phyloP scores from a whole-genome alignment of 2,797 vertebrate species.

The Mus minutoides region DNA sequence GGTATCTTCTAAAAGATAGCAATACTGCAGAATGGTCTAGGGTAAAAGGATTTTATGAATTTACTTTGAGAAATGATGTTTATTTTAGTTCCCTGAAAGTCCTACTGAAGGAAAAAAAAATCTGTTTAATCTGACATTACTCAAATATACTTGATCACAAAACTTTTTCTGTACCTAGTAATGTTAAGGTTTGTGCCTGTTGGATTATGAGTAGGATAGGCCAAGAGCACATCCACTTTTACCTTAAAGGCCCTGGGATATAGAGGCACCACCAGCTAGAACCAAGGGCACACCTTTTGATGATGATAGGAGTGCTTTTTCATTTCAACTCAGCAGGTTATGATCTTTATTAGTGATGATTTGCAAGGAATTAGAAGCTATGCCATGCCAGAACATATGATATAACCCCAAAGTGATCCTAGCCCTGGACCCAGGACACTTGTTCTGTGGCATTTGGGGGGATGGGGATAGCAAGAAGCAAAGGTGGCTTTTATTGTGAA shows the following conservation, averaged over 20 bases:
- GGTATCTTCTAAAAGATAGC: neutral
- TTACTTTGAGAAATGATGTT: slow-evolving; percentile 18
- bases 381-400: neutral
- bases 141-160: neutral
- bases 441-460: neutral
- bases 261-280: neutral
- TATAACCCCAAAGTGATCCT: neutral
- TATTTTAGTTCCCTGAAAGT: slow-evolving; percentile 6
- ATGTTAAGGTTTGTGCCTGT: neutral
- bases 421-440: neutral
- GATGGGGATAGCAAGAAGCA: neutral
- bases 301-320: neutral
- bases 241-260: neutral
- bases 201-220: neutral
- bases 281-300: neutral
- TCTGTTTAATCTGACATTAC: slow-evolving; percentile 38
- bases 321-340: neutral
- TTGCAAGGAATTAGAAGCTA: neutral
- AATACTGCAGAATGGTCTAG: neutral
- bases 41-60: neutral
- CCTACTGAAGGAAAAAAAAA: neutral
- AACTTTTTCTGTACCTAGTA: too few relatives aligned
- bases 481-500: neutral
- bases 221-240: neutral
- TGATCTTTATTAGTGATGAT: slow-evolving; percentile 5